Base-by-base conservation (phyloP, 2,797 vertebrate species). In the Aldrovandia affinis region DNA sequence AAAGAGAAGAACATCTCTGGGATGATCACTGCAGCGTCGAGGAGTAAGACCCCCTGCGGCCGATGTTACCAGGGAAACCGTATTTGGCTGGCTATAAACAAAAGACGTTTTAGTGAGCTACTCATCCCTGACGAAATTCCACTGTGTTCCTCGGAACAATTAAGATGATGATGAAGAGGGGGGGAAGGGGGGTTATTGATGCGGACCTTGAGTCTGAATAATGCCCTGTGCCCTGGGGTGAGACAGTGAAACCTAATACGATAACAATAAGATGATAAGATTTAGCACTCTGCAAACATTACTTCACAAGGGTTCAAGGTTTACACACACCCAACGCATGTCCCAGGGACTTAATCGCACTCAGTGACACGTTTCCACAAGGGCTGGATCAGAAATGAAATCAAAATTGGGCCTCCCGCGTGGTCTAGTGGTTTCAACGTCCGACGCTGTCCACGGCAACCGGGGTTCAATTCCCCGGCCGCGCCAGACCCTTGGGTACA, bases 41-140 rank as follows among this genome's bases (percentile, higher is more conserved):
- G 86, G 87, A 87, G 63, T 87, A 86, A 1, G 57, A 86, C 85
- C 61, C 63, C 14, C 81, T 33, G n/a, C n/a, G n/a, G n/a, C n/a
- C n/a, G n/a, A 84, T 86, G 91, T 95, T 90, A 78, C 93, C 86
- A 93, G 93, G 89, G 92, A 91, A 93, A 95, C 94, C 79, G 70
- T 86, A 83, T 88, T 83, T 36, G 81, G 70, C 87, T 82, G 80
- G 73, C 83, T 86, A 87, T 84, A 81, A 83, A 83, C 88, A 85
- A 86, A 84, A 85, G 78, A 42, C 61, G 28, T 65, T 65, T 85
- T 63, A n/a, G n/a, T n/a, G n/a, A n/a, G n/a, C n/a, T n/a, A n/a
- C n/a, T n/a, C n/a, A n/a, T n/a, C 84, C 85, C 61, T 68, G 85
- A 86, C 82, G 83, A 77, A 77, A 68, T 52, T 5, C 65, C 83